A percentile compares a stretch with the other conserved stretches of the same genome.
These are phyloP conservation scores for Panorpa germanica DNA, from an alignment of 2,888 invertebrate species.

Conservation along the genomic window DNA sequence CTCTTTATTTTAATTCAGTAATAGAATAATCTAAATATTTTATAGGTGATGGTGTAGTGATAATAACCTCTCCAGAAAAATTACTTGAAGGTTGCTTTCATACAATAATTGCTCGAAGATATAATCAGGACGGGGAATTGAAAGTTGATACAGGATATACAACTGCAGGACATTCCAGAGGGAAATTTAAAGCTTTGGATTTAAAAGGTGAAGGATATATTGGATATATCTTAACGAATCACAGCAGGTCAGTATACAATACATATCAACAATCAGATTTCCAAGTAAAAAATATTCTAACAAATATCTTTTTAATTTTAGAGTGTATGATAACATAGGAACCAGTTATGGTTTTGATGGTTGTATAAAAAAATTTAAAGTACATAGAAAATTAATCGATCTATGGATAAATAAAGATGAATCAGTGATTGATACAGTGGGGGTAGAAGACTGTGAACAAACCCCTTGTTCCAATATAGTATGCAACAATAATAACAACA, in stretches of 20 bases:
- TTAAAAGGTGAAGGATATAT: constrained; percentile 62
- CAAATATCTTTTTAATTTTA: too few relatives aligned
- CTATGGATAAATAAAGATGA: constrained; percentile 34
- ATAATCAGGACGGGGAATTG: constrained; percentile 66
- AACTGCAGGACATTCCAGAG: constrained; percentile 61
- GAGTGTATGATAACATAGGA: constrained; percentile 68
- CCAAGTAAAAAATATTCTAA: too few relatives aligned
- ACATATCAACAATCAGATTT: too few relatives aligned
- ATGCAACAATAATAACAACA: too few relatives aligned
- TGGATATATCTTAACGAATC: constrained; percentile 60
- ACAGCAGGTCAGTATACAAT: constrained; percentile 38
- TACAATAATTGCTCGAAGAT: constrained; percentile 60
- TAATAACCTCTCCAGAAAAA: constrained; percentile 52
- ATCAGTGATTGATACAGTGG: too few relatives aligned
- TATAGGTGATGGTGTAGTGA: constrained; percentile 65
- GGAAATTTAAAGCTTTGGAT: constrained; percentile 64
- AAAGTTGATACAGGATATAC: constrained; percentile 65
- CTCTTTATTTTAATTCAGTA: too few relatives aligned
- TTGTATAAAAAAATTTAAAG: constrained; percentile 62
- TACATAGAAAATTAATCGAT: constrained; percentile 54
- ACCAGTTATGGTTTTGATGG: constrained; percentile 65
- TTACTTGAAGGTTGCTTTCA: constrained; percentile 58
- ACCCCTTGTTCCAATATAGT: too few relatives aligned
- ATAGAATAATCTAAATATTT: too few relatives aligned
- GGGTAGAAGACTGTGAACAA: too few relatives aligned